Base-by-base conservation (phyloP, 30 jellyfish, hydroid and myxozoan genomes). In the Aurelia aurita complex sp. Pacific region DNA sequence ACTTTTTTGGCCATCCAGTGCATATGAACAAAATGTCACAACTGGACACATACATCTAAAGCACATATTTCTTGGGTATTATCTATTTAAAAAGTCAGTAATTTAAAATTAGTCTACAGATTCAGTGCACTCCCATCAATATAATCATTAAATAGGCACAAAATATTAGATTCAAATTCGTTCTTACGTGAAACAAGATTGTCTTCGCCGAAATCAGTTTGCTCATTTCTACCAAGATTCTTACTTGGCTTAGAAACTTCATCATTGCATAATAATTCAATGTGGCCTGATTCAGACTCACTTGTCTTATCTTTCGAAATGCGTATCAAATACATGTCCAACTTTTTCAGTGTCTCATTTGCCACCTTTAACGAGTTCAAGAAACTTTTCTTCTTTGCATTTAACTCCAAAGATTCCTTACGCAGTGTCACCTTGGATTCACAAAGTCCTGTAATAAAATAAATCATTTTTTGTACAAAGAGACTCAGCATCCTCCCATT, bases 301-400 rank as follows among this genome's bases (percentile, higher is more conserved):
- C 2, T 46, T 46, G 57, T 1, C 57, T 7, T 46, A 5, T 6
- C 15, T 9, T 46, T 46, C 57, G 14, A 46, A 46, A 7, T 46
- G 14, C 14, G 14, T 46, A 0, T 46, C 8, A 46, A 46, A 46
- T 46, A 3, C 57, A 46, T 46, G 57, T 73, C 83, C 60, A 73
- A 53, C 16, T 16, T n/a, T 18, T 42, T 50, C 64, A 76, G 42
- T 38, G 75, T 18, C 19, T 29, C 40, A 60, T 17, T 55, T 53
- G 86, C 59, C 33, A 12, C 61, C 75, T 76, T 57, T 46, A 76
- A 57, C 14, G 75, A 72, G 12, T 60, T 64, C 62, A 76, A 16
- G 40, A 76, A 76, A 23, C 18, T 32, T 35, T 76, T 76, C 75
- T 35, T 76, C 35, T 57, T 76, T 29, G 86, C 1, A 18, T 76